Evolutionary conservation across 2,888 invertebrate species (phyloP).

Genomic region (Drosophila niveifrons): DNA sequence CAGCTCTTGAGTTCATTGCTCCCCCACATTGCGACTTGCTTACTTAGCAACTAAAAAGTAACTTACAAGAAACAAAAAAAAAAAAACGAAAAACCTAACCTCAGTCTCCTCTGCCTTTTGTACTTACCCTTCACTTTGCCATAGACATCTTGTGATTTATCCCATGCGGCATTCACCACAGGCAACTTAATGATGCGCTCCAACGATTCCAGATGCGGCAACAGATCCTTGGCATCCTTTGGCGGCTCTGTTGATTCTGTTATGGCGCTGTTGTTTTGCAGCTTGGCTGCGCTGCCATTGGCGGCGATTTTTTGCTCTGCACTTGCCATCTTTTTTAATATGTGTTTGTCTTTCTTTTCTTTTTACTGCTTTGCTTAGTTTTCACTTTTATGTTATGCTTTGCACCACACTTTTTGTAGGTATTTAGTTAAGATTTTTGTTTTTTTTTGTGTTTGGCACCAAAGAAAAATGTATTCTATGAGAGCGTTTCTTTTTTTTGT

Average conservation of each 20-base stretch:
- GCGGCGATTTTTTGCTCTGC: constrained; percentile 69
- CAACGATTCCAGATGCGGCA: constrained; percentile 86
- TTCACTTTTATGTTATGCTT: constrained; percentile 63
- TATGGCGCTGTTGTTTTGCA: constrained; percentile 30
- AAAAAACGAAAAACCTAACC: neutral
- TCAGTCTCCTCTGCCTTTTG: neutral
- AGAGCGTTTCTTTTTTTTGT: constrained; percentile 24
- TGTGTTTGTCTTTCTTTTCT: constrained; percentile 23
- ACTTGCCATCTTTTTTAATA: constrained; percentile 70
- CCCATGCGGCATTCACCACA: constrained; percentile 87
- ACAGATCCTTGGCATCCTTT: constrained; percentile 83
- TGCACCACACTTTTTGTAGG: constrained; percentile 61
- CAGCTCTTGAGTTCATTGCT: constrained; percentile 62
- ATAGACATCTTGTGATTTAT: constrained; percentile 87
- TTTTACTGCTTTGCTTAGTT: constrained; percentile 49
- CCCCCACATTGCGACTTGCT: constrained; percentile 15
- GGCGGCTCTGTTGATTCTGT: constrained; percentile 40
- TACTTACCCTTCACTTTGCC: constrained; percentile 87
- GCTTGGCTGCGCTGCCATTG: constrained; percentile 42
- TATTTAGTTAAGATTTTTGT: constrained; percentile 29
- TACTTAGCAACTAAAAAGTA: too few species aligned
- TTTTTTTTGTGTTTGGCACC: constrained; percentile 52
- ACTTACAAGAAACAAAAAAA: too few species aligned
- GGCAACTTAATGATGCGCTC: constrained; percentile 87
- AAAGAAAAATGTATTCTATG: constrained; percentile 56